Conservation (phyloP, 2,797 vertebrate genomes). For the Carduelis carduelis region DNA sequence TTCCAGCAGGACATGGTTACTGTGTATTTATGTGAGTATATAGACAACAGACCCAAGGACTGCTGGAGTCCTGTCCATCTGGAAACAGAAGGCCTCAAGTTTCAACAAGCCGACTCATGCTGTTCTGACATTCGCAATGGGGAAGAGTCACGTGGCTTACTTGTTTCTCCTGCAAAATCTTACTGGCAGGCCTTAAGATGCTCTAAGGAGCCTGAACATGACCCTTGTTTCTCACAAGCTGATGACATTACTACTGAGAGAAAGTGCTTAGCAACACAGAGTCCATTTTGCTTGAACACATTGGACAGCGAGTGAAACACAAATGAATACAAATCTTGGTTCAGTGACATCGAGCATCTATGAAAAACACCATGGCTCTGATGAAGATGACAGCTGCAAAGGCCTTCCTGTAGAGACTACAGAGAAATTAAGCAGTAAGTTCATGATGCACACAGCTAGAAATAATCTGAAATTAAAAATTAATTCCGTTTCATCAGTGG, state of each 20-base stretch:
- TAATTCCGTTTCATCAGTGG: neutral
- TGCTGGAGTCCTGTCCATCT: neutral
- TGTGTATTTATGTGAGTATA: neutral
- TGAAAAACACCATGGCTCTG: neutral
- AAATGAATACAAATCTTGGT: neutral
- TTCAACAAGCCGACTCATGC: neutral
- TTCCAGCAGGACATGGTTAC: neutral
- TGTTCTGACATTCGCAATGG: neutral
- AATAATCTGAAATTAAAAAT: constrained; percentile 23
- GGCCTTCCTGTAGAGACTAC: neutral
- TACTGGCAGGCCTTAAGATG: neutral
- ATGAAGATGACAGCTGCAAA: neutral
- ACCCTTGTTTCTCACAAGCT: neutral
- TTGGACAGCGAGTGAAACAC: neutral
- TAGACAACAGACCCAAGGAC: neutral
- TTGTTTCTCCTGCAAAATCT: neutral
- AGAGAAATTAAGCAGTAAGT: neutral
- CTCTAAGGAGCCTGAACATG: neutral
- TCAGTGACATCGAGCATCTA: neutral
- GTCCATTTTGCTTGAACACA: neutral
- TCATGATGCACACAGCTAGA: neutral
- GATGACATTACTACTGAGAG: neutral
- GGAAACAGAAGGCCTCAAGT: neutral
- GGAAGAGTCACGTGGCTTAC: neutral
- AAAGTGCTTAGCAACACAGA: neutral